These are phyloP conservation scores for Spilogale gracilis DNA, from an alignment of 2,113 vertebrate genomes.

Conservation along the genomic window DNA sequence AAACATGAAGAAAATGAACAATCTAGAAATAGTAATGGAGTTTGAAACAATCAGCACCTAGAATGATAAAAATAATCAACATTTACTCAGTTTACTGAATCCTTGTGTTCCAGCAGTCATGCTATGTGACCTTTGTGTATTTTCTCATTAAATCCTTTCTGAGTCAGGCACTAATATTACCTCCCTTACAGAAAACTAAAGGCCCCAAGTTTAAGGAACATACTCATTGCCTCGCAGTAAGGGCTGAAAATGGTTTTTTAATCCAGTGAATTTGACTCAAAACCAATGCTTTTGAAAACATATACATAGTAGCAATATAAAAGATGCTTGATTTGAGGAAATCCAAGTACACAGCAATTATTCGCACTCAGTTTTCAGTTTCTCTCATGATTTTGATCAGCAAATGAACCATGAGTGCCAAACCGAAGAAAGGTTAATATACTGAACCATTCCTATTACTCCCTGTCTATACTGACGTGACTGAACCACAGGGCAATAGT, in stretches of 20 bases:
- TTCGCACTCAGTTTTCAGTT: not conserved
- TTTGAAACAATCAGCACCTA: constrained; percentile 65
- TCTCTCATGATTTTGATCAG: not conserved
- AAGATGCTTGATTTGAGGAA: constrained; percentile 7
- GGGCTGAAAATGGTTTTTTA: not conserved
- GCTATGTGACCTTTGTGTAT: not conserved
- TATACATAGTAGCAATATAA: not conserved
- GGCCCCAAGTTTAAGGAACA: not conserved
- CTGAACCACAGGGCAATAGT: not conserved
- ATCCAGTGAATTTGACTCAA: not conserved
- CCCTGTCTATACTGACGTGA: not conserved
- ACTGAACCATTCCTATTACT: not conserved
- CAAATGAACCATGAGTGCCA: not conserved
- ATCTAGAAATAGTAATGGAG: constrained; percentile 77
- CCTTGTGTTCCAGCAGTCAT: not conserved
- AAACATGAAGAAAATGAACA: constrained; percentile 80
- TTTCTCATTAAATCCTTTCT: constrained; percentile 13
- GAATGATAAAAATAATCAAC: constrained; percentile 55
- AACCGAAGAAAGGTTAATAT: not conserved
- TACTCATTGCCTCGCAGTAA: not conserved
- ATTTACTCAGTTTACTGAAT: not conserved
- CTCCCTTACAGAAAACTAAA: not conserved
- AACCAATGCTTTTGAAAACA: not conserved
- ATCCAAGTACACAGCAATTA: not conserved
- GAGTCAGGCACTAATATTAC: constrained; percentile 12